phyloP scores from a whole-genome alignment of 2,888 invertebrate genomes.

The Aphelenchoides bicaudatus region DNA sequence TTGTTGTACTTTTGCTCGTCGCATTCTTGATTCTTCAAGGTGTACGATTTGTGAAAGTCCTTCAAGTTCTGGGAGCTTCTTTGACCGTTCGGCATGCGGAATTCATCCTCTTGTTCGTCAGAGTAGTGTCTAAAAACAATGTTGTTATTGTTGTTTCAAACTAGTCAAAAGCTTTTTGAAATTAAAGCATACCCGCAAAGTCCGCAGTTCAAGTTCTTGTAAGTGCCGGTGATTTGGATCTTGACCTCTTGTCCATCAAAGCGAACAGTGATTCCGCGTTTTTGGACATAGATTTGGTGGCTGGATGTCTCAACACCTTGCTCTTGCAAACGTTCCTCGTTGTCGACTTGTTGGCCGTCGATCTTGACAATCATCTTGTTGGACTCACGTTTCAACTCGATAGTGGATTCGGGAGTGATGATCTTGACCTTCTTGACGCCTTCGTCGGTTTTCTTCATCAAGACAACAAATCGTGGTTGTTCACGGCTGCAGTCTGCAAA shows the following conservation, averaged over 20 bases:
- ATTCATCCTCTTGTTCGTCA: slow-evolving; percentile 44
- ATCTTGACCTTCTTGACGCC: slow-evolving; percentile 48
- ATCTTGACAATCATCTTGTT: slow-evolving; percentile 31
- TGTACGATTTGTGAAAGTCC: slow-evolving; percentile 52
- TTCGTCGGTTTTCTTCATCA: slow-evolving; percentile 53
- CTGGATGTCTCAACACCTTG: slow-evolving; percentile 15
- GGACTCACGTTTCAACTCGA: slow-evolving; percentile 32
- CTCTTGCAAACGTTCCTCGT: slow-evolving; percentile 32
- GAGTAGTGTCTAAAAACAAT: slow-evolving; percentile 42
- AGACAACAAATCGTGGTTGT: slow-evolving; percentile 59
- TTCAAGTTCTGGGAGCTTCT: slow-evolving; percentile 39
- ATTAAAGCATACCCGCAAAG: no score
- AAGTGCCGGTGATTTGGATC: slow-evolving; percentile 39
- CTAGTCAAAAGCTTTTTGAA: no score
- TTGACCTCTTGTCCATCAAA: slow-evolving; percentile 49
- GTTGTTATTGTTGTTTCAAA: background rate
- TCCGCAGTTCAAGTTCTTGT: slow-evolving; percentile 53
- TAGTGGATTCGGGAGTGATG: slow-evolving; percentile 31
- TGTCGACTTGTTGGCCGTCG: slow-evolving; percentile 39
- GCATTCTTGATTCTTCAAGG: slow-evolving; percentile 22
- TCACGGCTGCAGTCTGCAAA: slow-evolving; percentile 50
- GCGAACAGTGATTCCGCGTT: slow-evolving; percentile 42
- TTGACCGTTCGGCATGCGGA: slow-evolving; percentile 39
- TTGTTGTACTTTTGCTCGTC: slow-evolving; percentile 26
- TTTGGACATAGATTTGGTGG: slow-evolving; percentile 32